Base-by-base conservation (phyloP, 2,888 invertebrate species). In the Noctua pronuba region DNA sequence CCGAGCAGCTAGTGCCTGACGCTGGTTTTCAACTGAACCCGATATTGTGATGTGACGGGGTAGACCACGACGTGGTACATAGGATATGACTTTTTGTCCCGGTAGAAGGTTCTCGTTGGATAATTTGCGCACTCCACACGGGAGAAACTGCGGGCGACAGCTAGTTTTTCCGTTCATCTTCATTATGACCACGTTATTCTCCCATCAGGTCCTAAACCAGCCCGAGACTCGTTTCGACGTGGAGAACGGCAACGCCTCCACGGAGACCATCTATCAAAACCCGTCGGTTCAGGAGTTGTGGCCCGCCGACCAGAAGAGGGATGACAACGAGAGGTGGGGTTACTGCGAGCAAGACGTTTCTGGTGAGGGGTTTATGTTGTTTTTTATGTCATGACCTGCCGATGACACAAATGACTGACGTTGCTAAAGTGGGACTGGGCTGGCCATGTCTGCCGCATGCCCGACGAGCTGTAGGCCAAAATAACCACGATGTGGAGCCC, bases 201-300 rank as follows among this genome's bases (percentile, higher is more conserved):
- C 41, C 69, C 21, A n/a, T 0, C 82, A 96, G 96, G 96, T 95
- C 0, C 90, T 96, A 6, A 94, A 96, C 62, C 95, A 93, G n/a
- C 96, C 96, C 0, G 95, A 94, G 21, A 78, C 92, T 0, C 87
- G 88, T 1, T 94, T 89, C 74, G 96, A 96, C 83, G 87, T 90
- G 0, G 94, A 95, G 44, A 96, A 96, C 89, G 95, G 95, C 0
- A 96, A 96, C 89, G 89, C 92, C 1, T 94, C 95, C 0, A 93
- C 94, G 0, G 95, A 95, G 84, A 94, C 94, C 0, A 93, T 95
- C 11, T 95, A 95, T 85, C 93, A 93, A 82, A 94, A 94, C 83
- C 90, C 92, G 0, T 91, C 92, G 1, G 91, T 92, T 0, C 92
- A 91, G 62, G 91, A 92, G 79, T 75, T 92, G 80, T 88, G 93